phyloP scores from a whole-genome alignment of 2,888 invertebrate genomes.

The Ichneumoninae sp. region DNA sequence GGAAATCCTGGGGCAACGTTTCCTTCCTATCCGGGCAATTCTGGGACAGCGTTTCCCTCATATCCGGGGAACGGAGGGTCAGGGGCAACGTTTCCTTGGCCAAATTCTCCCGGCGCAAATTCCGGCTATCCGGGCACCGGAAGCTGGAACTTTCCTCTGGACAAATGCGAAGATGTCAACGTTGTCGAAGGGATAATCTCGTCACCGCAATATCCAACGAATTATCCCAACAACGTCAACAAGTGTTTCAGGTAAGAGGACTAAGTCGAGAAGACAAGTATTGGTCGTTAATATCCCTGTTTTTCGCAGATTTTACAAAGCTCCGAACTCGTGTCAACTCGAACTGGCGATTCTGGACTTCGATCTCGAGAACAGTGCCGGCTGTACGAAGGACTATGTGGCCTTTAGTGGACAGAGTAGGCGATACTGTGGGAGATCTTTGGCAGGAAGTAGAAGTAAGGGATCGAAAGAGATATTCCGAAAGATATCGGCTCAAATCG shows the following conservation, averaged over 20 bases:
- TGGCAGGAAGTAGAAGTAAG: conserved; percentile 82
- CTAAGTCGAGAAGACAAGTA: neutral
- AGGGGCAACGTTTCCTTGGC: conserved; percentile 26
- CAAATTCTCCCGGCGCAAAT: neutral
- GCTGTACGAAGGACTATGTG: conserved; percentile 84
- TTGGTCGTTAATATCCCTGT: neutral
- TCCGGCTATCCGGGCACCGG: conserved; percentile 50
- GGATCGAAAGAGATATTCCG: neutral
- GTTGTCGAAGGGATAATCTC: conserved; percentile 82
- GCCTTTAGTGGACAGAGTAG: conserved; percentile 77
- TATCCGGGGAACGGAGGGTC: conserved; percentile 34
- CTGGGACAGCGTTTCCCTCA: conserved; percentile 5
- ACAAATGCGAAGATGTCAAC: conserved; percentile 79
- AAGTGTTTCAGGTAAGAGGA: conserved; percentile 84
- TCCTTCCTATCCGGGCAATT: conserved; percentile 42
- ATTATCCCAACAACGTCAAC: conserved; percentile 83
- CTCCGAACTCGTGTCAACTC: conserved; percentile 83
- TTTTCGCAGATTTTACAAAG: conserved; percentile 81
- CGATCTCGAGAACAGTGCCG: conserved; percentile 82
- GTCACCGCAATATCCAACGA: conserved; percentile 84
- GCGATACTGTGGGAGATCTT: conserved; percentile 83
- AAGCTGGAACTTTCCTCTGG: conserved; percentile 51
- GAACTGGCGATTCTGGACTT: conserved; percentile 84
- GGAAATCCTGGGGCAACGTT: conserved; percentile 12
- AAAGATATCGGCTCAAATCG: neutral